phyloP scores from a whole-genome alignment of 2,888 invertebrate species.

The Thumatha senex region DNA sequence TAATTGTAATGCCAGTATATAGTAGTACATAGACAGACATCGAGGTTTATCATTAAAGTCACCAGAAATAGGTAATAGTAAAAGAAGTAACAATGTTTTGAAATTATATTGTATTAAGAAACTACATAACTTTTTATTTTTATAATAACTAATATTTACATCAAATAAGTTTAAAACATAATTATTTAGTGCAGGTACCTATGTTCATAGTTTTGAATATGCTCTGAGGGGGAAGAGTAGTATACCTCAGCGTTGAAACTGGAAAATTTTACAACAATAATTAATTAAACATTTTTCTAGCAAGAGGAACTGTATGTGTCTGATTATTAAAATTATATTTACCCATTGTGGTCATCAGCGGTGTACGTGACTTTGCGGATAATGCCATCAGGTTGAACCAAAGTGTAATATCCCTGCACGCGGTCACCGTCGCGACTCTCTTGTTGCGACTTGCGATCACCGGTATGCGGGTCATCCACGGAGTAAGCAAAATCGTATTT shows the following conservation, averaged over 20 bases:
- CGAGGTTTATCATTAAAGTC: too few relatives aligned
- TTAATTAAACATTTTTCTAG: not conserved
- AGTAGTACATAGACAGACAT: too few relatives aligned
- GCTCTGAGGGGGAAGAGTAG: conserved; percentile 65
- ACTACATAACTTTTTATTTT: conserved; percentile 27
- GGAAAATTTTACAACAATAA: conserved; percentile 26
- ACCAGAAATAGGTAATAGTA: too few relatives aligned
- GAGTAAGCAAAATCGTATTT: conserved; percentile 15
- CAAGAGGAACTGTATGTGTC: not conserved
- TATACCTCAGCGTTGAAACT: conserved; percentile 78
- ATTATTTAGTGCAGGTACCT: conserved; percentile 31
- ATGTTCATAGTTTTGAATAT: conserved; percentile 39
- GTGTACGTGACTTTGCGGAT: conserved; percentile 75
- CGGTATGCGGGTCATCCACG: conserved; percentile 74
- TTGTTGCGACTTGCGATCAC: conserved; percentile 73
- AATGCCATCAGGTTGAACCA: conserved; percentile 72
- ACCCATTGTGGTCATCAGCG: conserved; percentile 54
- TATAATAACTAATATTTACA: too few relatives aligned
- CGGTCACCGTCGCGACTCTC: conserved; percentile 71
- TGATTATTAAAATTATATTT: not conserved
- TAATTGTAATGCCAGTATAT: too few relatives aligned
- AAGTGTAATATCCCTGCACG: conserved; percentile 69
- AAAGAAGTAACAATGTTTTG: too few relatives aligned
- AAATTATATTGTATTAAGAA: too few relatives aligned
- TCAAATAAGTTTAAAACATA: too few relatives aligned